Conservation (phyloP, 2,797 vertebrate species). For the Sebastes trivittatus region DNA sequence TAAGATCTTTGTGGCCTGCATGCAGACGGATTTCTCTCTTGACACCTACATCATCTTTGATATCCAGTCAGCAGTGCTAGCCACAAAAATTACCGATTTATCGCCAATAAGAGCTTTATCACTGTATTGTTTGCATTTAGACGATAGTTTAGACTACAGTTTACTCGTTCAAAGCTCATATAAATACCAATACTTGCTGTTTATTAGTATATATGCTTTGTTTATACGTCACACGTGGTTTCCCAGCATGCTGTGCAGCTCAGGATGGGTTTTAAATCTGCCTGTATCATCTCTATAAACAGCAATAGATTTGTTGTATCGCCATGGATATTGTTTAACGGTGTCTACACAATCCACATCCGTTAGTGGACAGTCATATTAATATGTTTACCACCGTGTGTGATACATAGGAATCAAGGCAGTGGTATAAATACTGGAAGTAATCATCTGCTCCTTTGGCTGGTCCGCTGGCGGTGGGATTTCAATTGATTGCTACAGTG, state of each 20-base stretch:
- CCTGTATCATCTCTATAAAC: too few species aligned
- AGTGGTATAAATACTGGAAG: accelerated
- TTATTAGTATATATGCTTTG: neutral
- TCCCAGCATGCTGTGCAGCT: slow-evolving; percentile 43
- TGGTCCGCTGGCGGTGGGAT: slow-evolving; percentile 74
- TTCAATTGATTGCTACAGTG: slow-evolving; percentile 79
- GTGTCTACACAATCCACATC: accelerated
- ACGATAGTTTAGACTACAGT: accelerated
- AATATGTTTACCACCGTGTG: accelerated
- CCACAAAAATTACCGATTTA: accelerated
- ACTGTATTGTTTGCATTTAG: neutral
- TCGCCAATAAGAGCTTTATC: accelerated
- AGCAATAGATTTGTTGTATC: accelerated
- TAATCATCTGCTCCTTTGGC: accelerated
- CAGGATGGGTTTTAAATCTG: neutral
- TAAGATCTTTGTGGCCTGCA: neutral
- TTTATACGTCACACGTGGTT: neutral
- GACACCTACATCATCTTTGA: neutral
- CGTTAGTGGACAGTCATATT: accelerated
- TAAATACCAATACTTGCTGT: neutral
- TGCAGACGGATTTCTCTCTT: neutral
- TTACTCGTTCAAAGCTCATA: accelerated
- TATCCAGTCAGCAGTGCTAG: too few species aligned
- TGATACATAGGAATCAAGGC: accelerated
- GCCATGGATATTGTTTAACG: accelerated